phyloP scores from a whole-genome alignment of 2,797 vertebrate species.

The Leptodactylus fallax region DNA sequence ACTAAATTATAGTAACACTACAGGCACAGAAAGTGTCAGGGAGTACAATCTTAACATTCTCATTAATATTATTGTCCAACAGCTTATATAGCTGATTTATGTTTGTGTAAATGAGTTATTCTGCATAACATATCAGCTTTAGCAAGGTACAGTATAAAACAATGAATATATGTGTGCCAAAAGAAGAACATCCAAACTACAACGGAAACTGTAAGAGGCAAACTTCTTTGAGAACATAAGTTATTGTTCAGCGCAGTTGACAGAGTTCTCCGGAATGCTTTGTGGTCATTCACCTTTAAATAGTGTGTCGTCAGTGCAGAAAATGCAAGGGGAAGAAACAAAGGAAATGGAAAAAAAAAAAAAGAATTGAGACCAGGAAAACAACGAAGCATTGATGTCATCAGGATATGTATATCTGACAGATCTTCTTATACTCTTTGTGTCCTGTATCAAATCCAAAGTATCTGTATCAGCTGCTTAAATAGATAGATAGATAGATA shows the following conservation, averaged over 20 bases:
- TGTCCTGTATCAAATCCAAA: not conserved
- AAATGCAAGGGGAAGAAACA: conserved; percentile 25
- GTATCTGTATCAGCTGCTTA: too few species aligned
- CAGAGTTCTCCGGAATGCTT: conserved; percentile 37
- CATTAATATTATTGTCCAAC: too few species aligned
- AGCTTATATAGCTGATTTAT: too few species aligned
- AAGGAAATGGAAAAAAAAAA: conserved; percentile 32
- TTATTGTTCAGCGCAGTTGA: conserved; percentile 28
- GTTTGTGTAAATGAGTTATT: not conserved
- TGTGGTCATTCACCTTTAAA: conserved; percentile 27
- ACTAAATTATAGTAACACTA: too few species aligned
- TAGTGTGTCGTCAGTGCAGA: not conserved
- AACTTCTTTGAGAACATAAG: not conserved
- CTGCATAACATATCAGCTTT: not conserved
- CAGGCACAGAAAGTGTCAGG: too few species aligned
- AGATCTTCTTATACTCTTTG: not conserved
- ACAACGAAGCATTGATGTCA: conserved; percentile 37
- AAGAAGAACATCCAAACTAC: not conserved
- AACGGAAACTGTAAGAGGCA: not conserved
- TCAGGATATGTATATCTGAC: conserved; percentile 47
- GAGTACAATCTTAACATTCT: too few species aligned
- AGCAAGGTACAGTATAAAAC: not conserved
- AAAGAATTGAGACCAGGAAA: conserved; percentile 8
- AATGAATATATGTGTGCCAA: not conserved
- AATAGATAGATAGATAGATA: too few species aligned